A percentile compares a stretch with the other conserved stretches of the same genome.
phyloP scores from a whole-genome alignment of 2,888 invertebrate species.

The Sepiola atlantica region DNA sequence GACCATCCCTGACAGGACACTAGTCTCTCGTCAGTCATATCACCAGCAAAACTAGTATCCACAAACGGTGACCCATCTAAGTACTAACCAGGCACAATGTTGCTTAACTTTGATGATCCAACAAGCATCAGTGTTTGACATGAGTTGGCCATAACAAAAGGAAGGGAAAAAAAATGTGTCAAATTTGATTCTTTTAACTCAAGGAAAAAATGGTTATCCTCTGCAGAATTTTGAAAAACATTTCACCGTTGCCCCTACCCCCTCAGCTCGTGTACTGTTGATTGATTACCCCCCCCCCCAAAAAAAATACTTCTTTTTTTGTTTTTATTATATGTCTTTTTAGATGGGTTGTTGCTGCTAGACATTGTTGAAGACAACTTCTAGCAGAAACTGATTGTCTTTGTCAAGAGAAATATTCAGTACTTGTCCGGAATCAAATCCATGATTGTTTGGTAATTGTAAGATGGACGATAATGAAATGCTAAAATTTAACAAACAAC shows the following conservation, averaged over 20 bases:
- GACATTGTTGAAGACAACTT: neutral
- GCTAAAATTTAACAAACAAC: no score
- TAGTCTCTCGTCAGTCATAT: no score
- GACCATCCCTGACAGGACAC: no score
- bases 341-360: neutral
- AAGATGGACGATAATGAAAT: no score
- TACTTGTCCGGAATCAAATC: neutral
- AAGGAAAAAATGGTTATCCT: neutral
- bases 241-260: neutral
- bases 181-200: no score
- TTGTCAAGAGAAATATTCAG: slow-evolving; percentile 3
- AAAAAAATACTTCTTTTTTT: no score
- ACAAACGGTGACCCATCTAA: no score
- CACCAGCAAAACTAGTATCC: no score
- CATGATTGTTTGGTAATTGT: neutral
- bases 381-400: slow-evolving; percentile 1
- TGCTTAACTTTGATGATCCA: no score
- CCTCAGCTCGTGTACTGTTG: neutral
- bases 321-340: neutral
- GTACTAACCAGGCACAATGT: no score
- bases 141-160: neutral
- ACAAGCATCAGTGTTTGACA: no score
- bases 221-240: neutral
- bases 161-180: neutral
- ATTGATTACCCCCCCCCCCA: neutral